Base-by-base conservation (phyloP, 2,113 vertebrate genomes). In the Meleagris gallopavo region DNA sequence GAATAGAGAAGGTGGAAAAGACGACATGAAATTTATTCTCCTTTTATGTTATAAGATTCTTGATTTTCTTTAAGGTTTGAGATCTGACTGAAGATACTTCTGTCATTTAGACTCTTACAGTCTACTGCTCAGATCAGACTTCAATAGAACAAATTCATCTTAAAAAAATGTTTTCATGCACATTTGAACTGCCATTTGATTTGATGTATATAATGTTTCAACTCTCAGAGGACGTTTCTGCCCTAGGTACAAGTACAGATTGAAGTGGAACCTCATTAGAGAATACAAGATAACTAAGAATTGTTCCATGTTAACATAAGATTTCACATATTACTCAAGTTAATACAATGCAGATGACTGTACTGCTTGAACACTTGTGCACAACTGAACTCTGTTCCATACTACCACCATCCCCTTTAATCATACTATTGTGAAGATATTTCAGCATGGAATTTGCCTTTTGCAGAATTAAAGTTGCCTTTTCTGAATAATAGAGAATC, bases 221-320 rank as follows among this genome's bases (percentile, higher is more conserved):
- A 4, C n/a, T 52, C 30, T 19, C 52, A 40, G 40, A 75, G 30
- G 11, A 57, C 6, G 10, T 32, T 64, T 70, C 48, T 74, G 62
- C 67, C 48, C 29, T 10, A 38, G 41, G 11, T 2, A 0, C 8
- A 13, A 13, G 16, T 20, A 13, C 4, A 57, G 34, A 3, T 13
- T 6, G 1, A 17, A 66, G 30, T 14, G 34, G 19, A 29, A 8
- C 50, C 2, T 11, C 50, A 15, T 0, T 43, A n/a, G 9, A 8
- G 19, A 43, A 61, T 38, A 25, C 17, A 27, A 21, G 46, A 9
- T 22, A 48, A 60, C 4, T 14, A 13, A 0, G 1, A 43, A n/a
- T 17, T 29, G 45, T 27, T 7, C 13, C 36, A 34, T 4, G 25
- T 10, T 13, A 61, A 36, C n/a, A 43, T 7, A 36, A 55, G 27